Evolutionary conservation across 92 coral and sea anemone genomes (phyloP).

Genomic region (Hydrozoanthus gracilis): DNA sequence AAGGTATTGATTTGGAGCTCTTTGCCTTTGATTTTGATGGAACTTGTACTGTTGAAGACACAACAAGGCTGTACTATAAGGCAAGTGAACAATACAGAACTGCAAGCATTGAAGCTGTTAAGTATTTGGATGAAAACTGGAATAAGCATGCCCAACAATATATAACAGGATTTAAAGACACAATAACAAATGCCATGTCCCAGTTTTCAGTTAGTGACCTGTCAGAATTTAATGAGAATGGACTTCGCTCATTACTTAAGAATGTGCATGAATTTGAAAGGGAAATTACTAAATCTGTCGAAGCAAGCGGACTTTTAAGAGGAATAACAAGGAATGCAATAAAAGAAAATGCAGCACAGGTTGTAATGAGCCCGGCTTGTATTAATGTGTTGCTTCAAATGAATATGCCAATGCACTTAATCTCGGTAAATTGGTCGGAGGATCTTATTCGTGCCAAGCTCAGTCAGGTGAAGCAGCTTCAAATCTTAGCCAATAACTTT

Average conservation of each 20-base stretch:
- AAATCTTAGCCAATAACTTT: slow-evolving; percentile 77
- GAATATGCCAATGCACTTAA: slow-evolving; percentile 78
- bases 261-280: slow-evolving; percentile 68
- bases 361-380: slow-evolving; percentile 79
- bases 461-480: slow-evolving; percentile 73
- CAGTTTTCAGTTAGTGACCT: slow-evolving; percentile 39
- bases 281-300: slow-evolving; percentile 68
- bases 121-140: slow-evolving; percentile 81
- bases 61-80: slow-evolving; percentile 83
- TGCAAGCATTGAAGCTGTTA: slow-evolving; percentile 55
- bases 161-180: slow-evolving; percentile 60
- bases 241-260: slow-evolving; percentile 69
- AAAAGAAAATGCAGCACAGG: slow-evolving; percentile 67
- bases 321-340: slow-evolving; percentile 81
- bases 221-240: slow-evolving; percentile 61
- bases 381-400: slow-evolving; percentile 72
- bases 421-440: slow-evolving; percentile 93
- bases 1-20: slow-evolving; percentile 67
- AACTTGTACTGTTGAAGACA: slow-evolving; percentile 86
- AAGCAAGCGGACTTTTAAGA: slow-evolving; percentile 77
- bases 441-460: slow-evolving; percentile 80
- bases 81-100: slow-evolving; percentile 81
- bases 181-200: slow-evolving; percentile 55
- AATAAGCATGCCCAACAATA: slow-evolving; percentile 66
- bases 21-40: slow-evolving; percentile 97